Evolutionary conservation across 2,113 vertebrate species (phyloP), one percentile per base, ranked within the genome.

Genomic region (Glaucidium brasilianum): DNA sequence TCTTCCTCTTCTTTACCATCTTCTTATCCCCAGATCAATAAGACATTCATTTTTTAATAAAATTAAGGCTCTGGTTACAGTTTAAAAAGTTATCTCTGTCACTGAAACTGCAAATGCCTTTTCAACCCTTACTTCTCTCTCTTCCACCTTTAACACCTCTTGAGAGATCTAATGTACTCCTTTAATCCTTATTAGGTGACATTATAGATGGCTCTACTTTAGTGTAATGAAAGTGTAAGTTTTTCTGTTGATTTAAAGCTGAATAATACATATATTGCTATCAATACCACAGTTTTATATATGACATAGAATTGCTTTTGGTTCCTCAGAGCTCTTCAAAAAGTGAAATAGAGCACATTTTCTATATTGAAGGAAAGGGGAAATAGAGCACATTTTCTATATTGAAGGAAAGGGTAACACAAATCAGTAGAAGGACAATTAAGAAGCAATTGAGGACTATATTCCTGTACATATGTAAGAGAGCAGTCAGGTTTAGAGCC

Each of bases 201-300:
- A 66, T 50, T 56, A 58, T 72, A 85, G 81, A 88, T 62, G 56
- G 34, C 83, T 93, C 67, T 92, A 55, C 20, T 94, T 83, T 71
- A 68, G 21, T 16, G 6, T 62, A 88, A 75, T n/a, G 32, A n/a
- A 93, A 92, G 43, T 9, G 6, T 77, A 82, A 89, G 25, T 15
- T 93, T 87, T 85, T 72, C 56, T 39, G 39, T 15, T 94, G 80
- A 94, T 91, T 94, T 94, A 92, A 68, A 82, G 49, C 45, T 64
- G 19, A 85, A 85, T 63, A 90, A 74, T 81, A 62, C 22, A 43
- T 52, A 23, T 10, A 62, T 72, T 89, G n/a, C 32, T 91, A 85
- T 72, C 18, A 68, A 63, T n/a, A 60, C 34, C 64, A 55, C 27
- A 17, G 22, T 68, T 90, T 83, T 62, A 58, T 52, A 32, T 37